These are phyloP conservation scores for Eriosoma lanigerum DNA, from an alignment of 1,140 invertebrate genomes.

Conservation along the genomic window DNA sequence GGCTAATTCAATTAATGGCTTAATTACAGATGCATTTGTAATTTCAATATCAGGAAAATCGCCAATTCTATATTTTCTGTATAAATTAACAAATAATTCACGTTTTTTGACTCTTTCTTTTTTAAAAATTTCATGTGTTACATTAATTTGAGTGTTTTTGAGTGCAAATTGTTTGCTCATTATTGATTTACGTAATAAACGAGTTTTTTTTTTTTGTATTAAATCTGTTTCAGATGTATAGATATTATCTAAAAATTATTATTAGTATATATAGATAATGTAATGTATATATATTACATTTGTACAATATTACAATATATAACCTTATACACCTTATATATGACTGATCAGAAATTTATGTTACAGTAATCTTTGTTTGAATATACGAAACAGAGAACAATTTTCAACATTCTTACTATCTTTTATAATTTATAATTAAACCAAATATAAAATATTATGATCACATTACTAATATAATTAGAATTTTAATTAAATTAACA, in stretches of 20 bases:
- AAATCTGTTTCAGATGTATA: neutral
- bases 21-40: conserved; percentile 15
- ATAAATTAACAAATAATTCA: conserved; percentile 1
- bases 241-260: neutral
- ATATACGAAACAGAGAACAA: too few relatives aligned
- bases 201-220: neutral
- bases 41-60: conserved; percentile 33
- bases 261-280: neutral
- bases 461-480: too few relatives aligned
- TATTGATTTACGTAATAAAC: conserved; percentile 1
- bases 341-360: too few relatives aligned
- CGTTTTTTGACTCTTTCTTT: conserved; percentile 26
- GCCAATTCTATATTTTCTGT: conserved; percentile 16
- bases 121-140: conserved; percentile 1
- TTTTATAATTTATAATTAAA: too few relatives aligned
- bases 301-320: too few relatives aligned
- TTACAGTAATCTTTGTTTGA: too few relatives aligned
- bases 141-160: neutral
- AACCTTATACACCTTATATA: too few relatives aligned
- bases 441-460: too few relatives aligned
- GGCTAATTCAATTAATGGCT: conserved; percentile 21
- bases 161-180: neutral
- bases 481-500: too few relatives aligned
- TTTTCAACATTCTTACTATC: too few relatives aligned
- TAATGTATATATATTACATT: neutral